A percentile compares a stretch with the other conserved stretches of the same genome.
Evolutionary conservation across 2,113 vertebrate genomes (phyloP).

Genomic region (Candoia aspera): DNA sequence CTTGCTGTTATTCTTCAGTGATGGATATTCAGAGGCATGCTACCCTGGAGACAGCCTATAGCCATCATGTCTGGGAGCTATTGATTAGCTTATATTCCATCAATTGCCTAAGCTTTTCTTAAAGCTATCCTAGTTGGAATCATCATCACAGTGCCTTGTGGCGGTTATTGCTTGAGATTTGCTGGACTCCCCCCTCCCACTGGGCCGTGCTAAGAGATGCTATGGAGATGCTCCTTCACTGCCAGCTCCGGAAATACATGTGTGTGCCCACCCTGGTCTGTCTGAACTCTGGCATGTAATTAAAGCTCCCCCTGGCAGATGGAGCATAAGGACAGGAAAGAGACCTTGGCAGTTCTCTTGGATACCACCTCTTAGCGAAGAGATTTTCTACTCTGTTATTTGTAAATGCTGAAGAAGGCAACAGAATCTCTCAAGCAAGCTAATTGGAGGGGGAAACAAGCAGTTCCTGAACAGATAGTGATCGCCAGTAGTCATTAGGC

Average conservation of each 20-base stretch:
- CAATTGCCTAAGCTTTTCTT: not conserved
- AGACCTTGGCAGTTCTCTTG: conserved; percentile 40
- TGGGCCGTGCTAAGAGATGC: not conserved
- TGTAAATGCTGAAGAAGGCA: conserved; percentile 63
- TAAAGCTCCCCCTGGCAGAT: conserved; percentile 58
- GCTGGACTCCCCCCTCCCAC: not conserved
- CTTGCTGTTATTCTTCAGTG: not conserved
- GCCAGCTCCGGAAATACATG: conserved; percentile 44
- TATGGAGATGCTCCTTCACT: not conserved
- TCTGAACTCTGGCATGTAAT: conserved; percentile 58
- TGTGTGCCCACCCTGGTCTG: conserved; percentile 45
- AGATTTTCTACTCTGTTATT: conserved; percentile 65
- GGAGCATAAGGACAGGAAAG: conserved; percentile 61
- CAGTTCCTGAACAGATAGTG: conserved; percentile 51
- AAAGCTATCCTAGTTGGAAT: not conserved
- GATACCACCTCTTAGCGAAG: conserved; percentile 50
- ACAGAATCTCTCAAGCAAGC: conserved; percentile 30
- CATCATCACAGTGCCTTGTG: not conserved
- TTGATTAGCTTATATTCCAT: not conserved
- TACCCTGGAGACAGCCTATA: not conserved
- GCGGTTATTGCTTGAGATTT: not conserved
- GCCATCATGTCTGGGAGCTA: not conserved
- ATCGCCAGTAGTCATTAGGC: conserved; percentile 51
- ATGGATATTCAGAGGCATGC: not conserved
- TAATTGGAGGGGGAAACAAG: conserved; percentile 58